Percentiles rank a stretch among this genome's conserved stretches.
Conservation (phyloP, 2,113 vertebrate genomes). For the Chloropsis hardwickii region DNA sequence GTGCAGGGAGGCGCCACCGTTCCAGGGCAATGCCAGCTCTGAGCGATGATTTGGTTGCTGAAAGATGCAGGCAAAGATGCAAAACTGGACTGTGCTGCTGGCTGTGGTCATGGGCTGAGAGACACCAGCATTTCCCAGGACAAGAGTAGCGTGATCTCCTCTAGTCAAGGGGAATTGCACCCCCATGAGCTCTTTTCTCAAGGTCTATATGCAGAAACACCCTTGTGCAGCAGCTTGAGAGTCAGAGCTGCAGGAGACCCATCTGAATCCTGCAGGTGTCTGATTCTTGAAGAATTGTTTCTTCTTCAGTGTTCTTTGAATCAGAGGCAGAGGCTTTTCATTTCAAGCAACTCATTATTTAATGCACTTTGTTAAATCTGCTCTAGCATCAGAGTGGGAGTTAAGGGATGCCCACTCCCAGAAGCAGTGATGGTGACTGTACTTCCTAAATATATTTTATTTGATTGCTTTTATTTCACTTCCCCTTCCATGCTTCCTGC, state of each 20-base stretch:
- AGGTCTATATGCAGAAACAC: not conserved
- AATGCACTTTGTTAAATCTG: not conserved
- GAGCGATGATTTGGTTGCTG: fast-evolving
- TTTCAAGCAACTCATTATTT: not conserved
- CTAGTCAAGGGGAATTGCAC: not conserved
- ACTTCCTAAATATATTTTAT: not conserved
- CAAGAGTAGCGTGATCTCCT: not conserved
- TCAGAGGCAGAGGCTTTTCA: not conserved
- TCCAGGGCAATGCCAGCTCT: not conserved
- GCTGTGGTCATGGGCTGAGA: not conserved
- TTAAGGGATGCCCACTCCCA: not conserved
- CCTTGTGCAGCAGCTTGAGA: not conserved
- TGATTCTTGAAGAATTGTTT: not conserved
- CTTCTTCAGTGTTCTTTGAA: not conserved
- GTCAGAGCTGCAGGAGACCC: not conserved
- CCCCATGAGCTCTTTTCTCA: not conserved
- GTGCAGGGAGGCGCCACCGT: not conserved
- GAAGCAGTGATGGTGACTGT: not conserved
- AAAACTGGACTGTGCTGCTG: not conserved
- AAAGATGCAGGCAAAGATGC: not conserved
- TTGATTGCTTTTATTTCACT: not conserved
- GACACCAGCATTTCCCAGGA: not conserved
- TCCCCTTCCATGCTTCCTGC: not conserved
- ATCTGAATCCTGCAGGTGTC: not conserved
- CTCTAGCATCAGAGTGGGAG: not conserved